phyloP scores from a whole-genome alignment of 2,888 invertebrate genomes.

The Erebia palarica region DNA sequence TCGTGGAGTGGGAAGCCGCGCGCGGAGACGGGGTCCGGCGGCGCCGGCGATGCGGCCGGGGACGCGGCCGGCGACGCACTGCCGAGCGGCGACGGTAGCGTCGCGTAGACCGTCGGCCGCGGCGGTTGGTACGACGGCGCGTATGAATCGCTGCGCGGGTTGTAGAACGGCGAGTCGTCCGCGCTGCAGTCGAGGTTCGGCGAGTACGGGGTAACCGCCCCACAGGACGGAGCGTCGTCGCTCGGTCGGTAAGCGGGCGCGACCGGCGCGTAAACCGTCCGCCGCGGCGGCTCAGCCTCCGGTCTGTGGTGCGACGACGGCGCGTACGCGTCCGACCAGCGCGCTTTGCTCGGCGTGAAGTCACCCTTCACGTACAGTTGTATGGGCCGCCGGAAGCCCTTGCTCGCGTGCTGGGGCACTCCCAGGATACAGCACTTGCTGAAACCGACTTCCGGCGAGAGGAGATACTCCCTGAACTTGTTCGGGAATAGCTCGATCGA shows the following conservation, averaged over 20 bases:
- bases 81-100: slow-evolving; percentile 72
- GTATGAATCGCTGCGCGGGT: slow-evolving; percentile 78
- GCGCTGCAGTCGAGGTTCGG: slow-evolving; percentile 72
- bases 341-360: slow-evolving; percentile 84
- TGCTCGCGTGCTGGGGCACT: slow-evolving; percentile 90
- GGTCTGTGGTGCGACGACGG: slow-evolving; percentile 84
- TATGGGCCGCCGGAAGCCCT: slow-evolving; percentile 94
- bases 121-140: slow-evolving; percentile 78
- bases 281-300: slow-evolving; percentile 81
- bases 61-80: slow-evolving; percentile 70
- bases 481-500: slow-evolving; percentile 94
- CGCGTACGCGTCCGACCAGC: slow-evolving; percentile 85
- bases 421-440: slow-evolving; percentile 93
- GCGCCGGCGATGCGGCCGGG: slow-evolving; percentile 67
- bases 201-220: slow-evolving; percentile 78
- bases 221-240: slow-evolving; percentile 79
- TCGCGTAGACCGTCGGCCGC: slow-evolving; percentile 77
- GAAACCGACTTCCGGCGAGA: slow-evolving; percentile 95
- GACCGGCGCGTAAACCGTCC: slow-evolving; percentile 77
- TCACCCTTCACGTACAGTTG: slow-evolving; percentile 86
- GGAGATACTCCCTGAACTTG: slow-evolving; percentile 95
- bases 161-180: slow-evolving; percentile 79
- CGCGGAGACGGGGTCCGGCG: slow-evolving; percentile 53
- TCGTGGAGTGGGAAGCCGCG: slow-evolving; percentile 59
- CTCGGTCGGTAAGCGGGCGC: slow-evolving; percentile 74